Evolutionary conservation across 64 coral and sea anemone species (phyloP).

Genomic region (Pachyseris speciosa): DNA sequence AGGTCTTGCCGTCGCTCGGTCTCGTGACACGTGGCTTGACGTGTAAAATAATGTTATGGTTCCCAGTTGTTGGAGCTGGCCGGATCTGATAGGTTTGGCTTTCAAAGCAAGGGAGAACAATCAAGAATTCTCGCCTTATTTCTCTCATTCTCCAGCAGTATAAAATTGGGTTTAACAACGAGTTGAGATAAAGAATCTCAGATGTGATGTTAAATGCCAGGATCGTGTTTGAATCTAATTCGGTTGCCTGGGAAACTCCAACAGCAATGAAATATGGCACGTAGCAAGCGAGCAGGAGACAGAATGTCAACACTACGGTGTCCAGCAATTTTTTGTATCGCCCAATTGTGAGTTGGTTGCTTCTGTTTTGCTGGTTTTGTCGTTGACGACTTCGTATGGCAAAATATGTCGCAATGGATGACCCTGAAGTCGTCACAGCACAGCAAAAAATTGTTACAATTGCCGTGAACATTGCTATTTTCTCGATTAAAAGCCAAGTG

Average conservation of each 20-base stretch:
- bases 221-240: not conserved
- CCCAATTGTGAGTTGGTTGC: not conserved
- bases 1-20: too few species aligned
- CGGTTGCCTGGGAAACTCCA: not conserved
- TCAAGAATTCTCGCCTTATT: not conserved
- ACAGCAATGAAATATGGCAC: not conserved
- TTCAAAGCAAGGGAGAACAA: not conserved
- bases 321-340: not conserved
- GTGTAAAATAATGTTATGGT: too few species aligned
- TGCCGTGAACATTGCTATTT: too few species aligned
- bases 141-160: not conserved
- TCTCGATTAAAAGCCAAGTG: not conserved
- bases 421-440: not conserved
- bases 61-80: too few species aligned
- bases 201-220: not conserved
- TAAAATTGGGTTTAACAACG: not conserved
- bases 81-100: not conserved
- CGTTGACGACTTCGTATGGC: not conserved
- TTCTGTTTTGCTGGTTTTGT: not conserved
- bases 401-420: not conserved
- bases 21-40: too few species aligned
- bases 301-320: not conserved
- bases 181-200: not conserved
- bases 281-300: not conserved
- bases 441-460: not conserved